Evolutionary conservation across 2,888 invertebrate genomes (phyloP).

Genomic region (Julus scanicus): DNA sequence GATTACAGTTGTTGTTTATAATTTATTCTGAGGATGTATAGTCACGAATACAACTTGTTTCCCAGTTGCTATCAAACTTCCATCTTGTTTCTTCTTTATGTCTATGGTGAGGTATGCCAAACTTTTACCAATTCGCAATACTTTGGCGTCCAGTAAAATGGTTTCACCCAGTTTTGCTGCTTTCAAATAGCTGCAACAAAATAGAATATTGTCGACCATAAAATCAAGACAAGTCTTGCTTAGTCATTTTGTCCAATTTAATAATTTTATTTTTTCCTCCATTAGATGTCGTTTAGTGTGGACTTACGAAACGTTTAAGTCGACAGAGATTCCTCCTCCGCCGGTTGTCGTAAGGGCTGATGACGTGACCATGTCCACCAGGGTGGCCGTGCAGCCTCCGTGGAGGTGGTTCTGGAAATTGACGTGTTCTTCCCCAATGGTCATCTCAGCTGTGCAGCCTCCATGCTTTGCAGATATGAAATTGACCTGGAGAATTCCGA

Average conservation of each 20-base stretch:
- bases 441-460: slow-evolving; percentile 78
- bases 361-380: slow-evolving; percentile 82
- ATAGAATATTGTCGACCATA: neutral
- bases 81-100: slow-evolving; percentile 79
- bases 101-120: slow-evolving; percentile 86
- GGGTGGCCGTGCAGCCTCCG: slow-evolving; percentile 85
- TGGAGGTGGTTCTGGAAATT: slow-evolving; percentile 82
- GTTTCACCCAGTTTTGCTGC: slow-evolving; percentile 81
- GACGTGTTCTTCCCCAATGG: slow-evolving; percentile 77
- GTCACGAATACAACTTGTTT: slow-evolving; percentile 82
- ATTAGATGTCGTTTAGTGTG: no score
- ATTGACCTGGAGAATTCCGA: slow-evolving; percentile 67
- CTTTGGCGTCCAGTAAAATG: slow-evolving; percentile 81
- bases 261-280: neutral
- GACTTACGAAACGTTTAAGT: slow-evolving; percentile 81
- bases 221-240: no score
- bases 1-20: no score
- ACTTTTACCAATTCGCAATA: slow-evolving; percentile 79
- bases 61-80: slow-evolving; percentile 81
- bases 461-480: slow-evolving; percentile 75
- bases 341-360: slow-evolving; percentile 76
- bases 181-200: neutral
- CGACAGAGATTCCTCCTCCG: slow-evolving; percentile 78
- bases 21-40: no score
- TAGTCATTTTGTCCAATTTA: no score